Conservation (phyloP, 2,113 vertebrate genomes). For the Azemiops feae region DNA sequence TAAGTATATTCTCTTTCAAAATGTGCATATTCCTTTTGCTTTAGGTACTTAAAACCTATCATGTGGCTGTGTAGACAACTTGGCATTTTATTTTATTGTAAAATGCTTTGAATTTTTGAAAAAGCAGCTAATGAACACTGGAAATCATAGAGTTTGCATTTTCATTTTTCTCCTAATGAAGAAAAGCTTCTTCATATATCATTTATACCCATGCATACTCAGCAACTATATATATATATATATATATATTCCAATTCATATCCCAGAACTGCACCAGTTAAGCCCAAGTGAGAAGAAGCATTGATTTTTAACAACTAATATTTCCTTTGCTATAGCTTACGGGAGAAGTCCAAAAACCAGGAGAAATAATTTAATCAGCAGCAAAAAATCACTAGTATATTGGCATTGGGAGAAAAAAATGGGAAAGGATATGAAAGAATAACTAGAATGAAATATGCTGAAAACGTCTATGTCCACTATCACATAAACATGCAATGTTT, state of each 20-base stretch:
- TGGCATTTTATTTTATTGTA: not conserved
- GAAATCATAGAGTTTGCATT: not conserved
- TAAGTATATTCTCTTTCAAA: not conserved
- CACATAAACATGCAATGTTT: not conserved
- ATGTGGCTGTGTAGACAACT: not conserved
- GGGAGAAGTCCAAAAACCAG: not conserved
- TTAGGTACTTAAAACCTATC: not conserved
- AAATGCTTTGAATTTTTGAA: not conserved
- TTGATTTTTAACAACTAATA: not conserved
- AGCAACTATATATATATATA: too few relatives aligned
- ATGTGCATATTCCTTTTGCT: not conserved
- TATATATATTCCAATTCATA: too few relatives aligned
- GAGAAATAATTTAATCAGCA: not conserved
- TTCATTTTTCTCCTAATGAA: not conserved
- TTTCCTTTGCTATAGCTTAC: not conserved
- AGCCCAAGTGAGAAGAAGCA: too few relatives aligned
- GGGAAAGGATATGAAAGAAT: not conserved
- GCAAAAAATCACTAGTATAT: not conserved
- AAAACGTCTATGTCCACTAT: not conserved
- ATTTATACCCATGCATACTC: not conserved
- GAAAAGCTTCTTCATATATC: not conserved
- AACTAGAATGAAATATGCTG: not conserved
- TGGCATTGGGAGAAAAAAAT: not conserved
- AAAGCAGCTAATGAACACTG: not conserved
- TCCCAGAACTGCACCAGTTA: too few relatives aligned